These are phyloP conservation scores for Copidosoma aretas DNA, from an alignment of 2,888 invertebrate species.

Conservation along the genomic window DNA sequence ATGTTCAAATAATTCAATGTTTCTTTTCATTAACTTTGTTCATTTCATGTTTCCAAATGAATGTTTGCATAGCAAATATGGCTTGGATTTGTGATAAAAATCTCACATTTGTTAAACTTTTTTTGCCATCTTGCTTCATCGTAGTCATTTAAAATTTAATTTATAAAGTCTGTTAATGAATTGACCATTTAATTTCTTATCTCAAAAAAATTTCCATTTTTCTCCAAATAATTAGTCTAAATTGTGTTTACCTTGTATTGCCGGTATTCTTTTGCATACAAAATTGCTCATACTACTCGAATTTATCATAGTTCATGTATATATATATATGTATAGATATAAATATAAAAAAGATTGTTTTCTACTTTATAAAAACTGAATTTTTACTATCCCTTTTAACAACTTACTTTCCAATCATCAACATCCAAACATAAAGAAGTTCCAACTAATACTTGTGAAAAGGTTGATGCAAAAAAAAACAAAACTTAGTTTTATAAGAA, in stretches of 20 bases:
- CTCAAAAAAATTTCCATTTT: conserved; percentile 16
- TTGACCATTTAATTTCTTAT: conserved; percentile 19
- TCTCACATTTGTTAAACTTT: conserved; percentile 19
- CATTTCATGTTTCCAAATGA: conserved; percentile 18
- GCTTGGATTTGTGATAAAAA: conserved; percentile 13
- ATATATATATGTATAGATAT: conserved; percentile 44
- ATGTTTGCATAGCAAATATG: conserved; percentile 19
- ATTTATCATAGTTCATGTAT: conserved; percentile 42
- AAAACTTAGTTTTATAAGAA: neutral
- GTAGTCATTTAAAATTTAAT: conserved; percentile 32
- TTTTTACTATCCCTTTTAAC: neutral
- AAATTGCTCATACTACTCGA: too few species aligned
- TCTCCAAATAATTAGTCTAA: neutral
- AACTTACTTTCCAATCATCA: too few species aligned
- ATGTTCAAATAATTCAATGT: conserved; percentile 18
- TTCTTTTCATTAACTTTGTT: conserved; percentile 1
- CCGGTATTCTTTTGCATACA: too few species aligned
- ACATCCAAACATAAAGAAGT: too few species aligned
- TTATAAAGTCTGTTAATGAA: conserved; percentile 37
- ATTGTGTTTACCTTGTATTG: too few species aligned
- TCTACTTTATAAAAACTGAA: neutral
- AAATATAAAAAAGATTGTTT: conserved; percentile 35
- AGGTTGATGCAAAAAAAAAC: neutral
- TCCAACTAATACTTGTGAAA: too few species aligned
- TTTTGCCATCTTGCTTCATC: conserved; percentile 22